Evolutionary conservation across 2,113 vertebrate species (phyloP).

Genomic region (Chaenocephalus aceratus): DNA sequence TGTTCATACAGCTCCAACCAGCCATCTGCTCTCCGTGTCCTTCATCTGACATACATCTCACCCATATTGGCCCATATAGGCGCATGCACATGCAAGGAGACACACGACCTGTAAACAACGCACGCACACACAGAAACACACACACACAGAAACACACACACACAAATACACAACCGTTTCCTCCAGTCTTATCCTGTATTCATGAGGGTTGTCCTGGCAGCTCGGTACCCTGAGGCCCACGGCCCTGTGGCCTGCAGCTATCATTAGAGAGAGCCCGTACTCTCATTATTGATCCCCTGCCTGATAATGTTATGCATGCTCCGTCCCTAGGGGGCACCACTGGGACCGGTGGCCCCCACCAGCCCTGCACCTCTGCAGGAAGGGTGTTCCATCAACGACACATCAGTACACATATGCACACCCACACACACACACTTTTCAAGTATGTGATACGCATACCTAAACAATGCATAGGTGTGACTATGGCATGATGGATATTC

Average conservation of each 20-base stretch:
- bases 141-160: conserved; percentile 20
- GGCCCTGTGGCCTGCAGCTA: conserved; percentile 86
- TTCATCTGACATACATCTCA: conserved; percentile 81
- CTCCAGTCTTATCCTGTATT: conserved; percentile 75
- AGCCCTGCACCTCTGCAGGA: conserved; percentile 51
- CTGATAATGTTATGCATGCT: conserved; percentile 80
- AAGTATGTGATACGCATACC: conserved; percentile 38
- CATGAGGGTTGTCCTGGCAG: conserved; percentile 78
- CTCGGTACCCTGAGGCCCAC: conserved; percentile 78
- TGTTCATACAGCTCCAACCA: conserved; percentile 60
- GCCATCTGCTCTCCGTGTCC: conserved; percentile 81
- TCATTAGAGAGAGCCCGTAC: conserved; percentile 84
- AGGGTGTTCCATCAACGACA: conserved; percentile 70
- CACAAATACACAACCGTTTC: conserved; percentile 33
- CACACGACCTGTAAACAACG: conserved; percentile 38
- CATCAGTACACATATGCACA: conserved; percentile 35
- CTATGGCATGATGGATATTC: conserved; percentile 21
- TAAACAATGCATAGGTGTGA: conserved; percentile 26
- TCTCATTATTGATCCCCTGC: conserved; percentile 85
- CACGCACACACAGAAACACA: background rate
- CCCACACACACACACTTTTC: conserved; percentile 4
- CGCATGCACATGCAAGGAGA: conserved; percentile 34
- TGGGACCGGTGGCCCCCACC: conserved; percentile 73
- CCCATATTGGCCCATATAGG: conserved; percentile 55
- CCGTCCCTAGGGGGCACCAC: conserved; percentile 72